phyloP scores from a whole-genome alignment of 1,140 invertebrate species.

The Bradynema listronoti region DNA sequence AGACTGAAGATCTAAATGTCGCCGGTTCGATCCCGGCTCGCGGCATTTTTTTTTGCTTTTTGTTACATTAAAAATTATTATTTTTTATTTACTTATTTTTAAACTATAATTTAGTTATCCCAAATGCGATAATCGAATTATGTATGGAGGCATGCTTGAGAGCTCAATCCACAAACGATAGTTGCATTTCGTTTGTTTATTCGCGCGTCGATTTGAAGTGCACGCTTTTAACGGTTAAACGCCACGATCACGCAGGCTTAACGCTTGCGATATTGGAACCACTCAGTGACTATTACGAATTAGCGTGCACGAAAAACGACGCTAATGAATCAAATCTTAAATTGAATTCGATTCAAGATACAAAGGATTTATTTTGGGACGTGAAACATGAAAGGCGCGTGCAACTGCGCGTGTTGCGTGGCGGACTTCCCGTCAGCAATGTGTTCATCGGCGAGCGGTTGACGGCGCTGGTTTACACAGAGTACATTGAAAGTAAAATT shows the following conservation, averaged over 20 bases:
- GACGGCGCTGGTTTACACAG: conserved; percentile 42
- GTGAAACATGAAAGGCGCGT: conserved; percentile 26
- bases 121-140: conserved; percentile 5
- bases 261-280: conserved; percentile 34
- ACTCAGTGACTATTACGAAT: conserved; percentile 40
- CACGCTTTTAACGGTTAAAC: conserved; percentile 32
- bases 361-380: too few species aligned
- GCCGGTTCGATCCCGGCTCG: conserved; percentile 62
- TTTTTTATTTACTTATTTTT: too few species aligned
- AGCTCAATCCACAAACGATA: conserved; percentile 24
- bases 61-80: too few species aligned
- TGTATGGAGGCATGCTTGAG: conserved; percentile 41
- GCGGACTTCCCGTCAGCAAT: conserved; percentile 41
- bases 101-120: conserved; percentile 33
- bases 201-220: conserved; percentile 7
- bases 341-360: too few species aligned
- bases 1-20: conserved; percentile 63
- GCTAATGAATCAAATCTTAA: conserved; percentile 7
- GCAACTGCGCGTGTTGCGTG: conserved; percentile 36
- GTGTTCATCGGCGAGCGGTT: conserved; percentile 50
- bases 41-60: too few species aligned
- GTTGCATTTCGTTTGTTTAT: conserved; percentile 36
- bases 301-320: conserved; percentile 33
- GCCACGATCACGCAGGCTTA: conserved; percentile 14
- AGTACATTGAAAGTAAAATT: conserved; percentile 30